Conservation (phyloP, 2,797 vertebrate genomes). For the Menidia menidia region DNA sequence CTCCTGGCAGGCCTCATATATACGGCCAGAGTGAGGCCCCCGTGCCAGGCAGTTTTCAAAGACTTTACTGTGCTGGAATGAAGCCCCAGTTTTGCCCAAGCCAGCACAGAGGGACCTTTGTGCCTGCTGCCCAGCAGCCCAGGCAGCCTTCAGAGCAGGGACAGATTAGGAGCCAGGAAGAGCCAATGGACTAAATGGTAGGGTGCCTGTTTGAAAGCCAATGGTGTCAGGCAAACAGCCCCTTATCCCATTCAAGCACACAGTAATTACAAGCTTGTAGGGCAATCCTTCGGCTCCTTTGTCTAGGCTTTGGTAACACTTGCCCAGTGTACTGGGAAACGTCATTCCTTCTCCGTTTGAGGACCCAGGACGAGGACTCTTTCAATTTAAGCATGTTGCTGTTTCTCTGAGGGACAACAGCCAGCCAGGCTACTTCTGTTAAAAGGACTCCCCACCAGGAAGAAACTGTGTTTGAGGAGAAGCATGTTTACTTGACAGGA, state of each 20-base stretch:
- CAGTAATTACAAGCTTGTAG: constrained; percentile 82
- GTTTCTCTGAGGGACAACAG: constrained; percentile 47
- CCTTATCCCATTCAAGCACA: constrained; percentile 70
- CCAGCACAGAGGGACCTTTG: constrained; percentile 81
- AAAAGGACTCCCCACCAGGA: constrained; percentile 14
- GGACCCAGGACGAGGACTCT: constrained; percentile 48
- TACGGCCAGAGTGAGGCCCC: constrained; percentile 53
- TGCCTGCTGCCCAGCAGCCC: constrained; percentile 69
- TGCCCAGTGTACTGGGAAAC: constrained; percentile 66
- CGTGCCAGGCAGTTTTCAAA: constrained; percentile 79
- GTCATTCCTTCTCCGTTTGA: constrained; percentile 60
- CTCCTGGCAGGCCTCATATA: constrained; percentile 57
- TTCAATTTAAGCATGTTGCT: constrained; percentile 50
- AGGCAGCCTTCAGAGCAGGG: constrained; percentile 58
- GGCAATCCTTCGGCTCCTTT: constrained; percentile 70
- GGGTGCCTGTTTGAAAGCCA: constrained; percentile 72
- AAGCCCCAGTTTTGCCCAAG: constrained; percentile 65
- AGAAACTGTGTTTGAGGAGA: constrained; percentile 13
- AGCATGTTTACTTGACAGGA: too few species aligned
- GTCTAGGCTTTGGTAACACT: constrained; percentile 72
- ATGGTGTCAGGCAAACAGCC: constrained; percentile 73
- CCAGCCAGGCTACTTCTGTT: constrained; percentile 31
- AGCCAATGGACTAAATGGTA: constrained; percentile 70
- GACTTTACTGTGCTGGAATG: constrained; percentile 77
- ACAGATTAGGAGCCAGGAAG: constrained; percentile 67